Evolutionary conservation across 1,140 invertebrate genomes (phyloP), one percentile per base, ranked within the genome.

Genomic region (Zaprionus africanus): DNA sequence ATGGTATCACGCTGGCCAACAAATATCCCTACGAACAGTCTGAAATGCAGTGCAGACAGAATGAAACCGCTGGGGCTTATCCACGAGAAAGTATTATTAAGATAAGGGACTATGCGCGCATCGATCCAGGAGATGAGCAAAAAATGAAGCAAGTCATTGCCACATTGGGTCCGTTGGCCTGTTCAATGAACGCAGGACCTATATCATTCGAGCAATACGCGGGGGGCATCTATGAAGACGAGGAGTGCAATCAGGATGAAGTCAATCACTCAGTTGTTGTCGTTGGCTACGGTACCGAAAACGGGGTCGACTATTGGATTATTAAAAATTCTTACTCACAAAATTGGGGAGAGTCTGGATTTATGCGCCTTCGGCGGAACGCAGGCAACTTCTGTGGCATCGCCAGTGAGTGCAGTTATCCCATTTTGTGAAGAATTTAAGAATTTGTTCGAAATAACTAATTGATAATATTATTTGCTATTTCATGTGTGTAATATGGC

Each of bases 201-300:
- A 93, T 94, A 24, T 95, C 95, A 5, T 98, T 99, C 93, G 96
- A 97, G 82, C 94, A 97, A 73, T 99, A 99, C 91, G 94, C 94
- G 1, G 93, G 94, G 79, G 97, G 97, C 82, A 87, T 95, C 36
- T 95, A 94, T 67, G 94, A 93, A 62, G 94, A 95, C 61, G 81
- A 91, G 4, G 79, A 93, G 17, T 95, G 95, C 82, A 93, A 94
- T 17, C 78, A 91, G 15, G 82, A 76, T 2, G 79, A 91, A 5
- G 77, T 93, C 17, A 95, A 95, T 82, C 95, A 95, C 72, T 94
- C 93, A 0, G 93, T 95, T 1, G 92, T 94, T 0, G 93, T 95
- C 0, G 94, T 95, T 0, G 95, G 94, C 13, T 95, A 95, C 65
- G 94, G 95, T 12, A 93, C 92, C 0, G 94, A 94, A 70, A 92